Evolutionary conservation across 2,113 vertebrate genomes (phyloP), one percentile per base, ranked within the genome.

Genomic region (Pontoporia blainvillei): DNA sequence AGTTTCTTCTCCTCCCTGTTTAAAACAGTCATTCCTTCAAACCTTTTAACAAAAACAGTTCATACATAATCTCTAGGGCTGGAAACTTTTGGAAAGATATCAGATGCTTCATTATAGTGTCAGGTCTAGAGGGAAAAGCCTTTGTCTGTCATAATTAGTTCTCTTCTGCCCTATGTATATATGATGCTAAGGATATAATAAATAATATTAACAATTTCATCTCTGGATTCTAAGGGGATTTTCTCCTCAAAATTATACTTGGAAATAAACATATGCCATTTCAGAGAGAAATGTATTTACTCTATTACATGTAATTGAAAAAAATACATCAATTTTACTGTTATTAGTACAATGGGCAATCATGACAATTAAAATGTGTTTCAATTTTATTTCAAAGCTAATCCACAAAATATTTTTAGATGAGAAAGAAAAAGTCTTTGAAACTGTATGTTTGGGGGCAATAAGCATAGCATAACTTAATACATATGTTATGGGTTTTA

Each of bases 151-250:
- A 54, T 64, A 94, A 88, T 90, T 97, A 52, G 18, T 76, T 85
- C 41, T 93, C 25, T 66, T 76, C 31, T 61, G 0, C 46, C 31
- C 25, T 87, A 1, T 64, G 10, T 64, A 39, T 49, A 34, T 75
- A 41, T 59, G 44, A 57, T 31, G 64, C 10, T 67, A 93, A 89
- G 52, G 27, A 46, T 17, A 72, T 62, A 78, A 72, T 64, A 85
- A 90, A 96, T 79, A 94, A 72, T 46, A 78, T 54, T 87, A 78
- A 88, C 34, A 86, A 79, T 79, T 87, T 91, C 20, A 2, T 84
- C 0, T 87, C 52, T 83, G 23, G 29, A 34, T 83, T 29, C 6
- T 90, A 78, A 78, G 34, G 20, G 11, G 6, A 11, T 23, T 79
- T 27, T 61, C 0, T 29, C 7, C n/a, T 64, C 57, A 66, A 87